A percentile compares a stretch with the other conserved stretches of the same genome.
Conservation (phyloP, 1,140 invertebrate genomes). For the Metopolophium dirhodum region DNA sequence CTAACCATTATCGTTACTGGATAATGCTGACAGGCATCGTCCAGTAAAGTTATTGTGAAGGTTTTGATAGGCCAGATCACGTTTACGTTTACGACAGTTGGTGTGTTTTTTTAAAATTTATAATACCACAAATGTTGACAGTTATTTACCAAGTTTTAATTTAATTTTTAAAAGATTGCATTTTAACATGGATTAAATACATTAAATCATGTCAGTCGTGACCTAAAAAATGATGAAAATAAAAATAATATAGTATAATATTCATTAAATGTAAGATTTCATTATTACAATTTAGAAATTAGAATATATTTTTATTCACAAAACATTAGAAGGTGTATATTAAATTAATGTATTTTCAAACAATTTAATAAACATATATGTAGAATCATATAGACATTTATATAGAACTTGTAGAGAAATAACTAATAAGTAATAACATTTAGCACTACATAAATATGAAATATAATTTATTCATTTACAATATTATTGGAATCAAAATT, state of each 20-base stretch:
- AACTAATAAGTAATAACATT: neutral
- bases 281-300: neutral
- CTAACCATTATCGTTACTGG: neutral
- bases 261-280: neutral
- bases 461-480: neutral
- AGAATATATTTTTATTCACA: neutral
- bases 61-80: neutral
- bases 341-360: neutral
- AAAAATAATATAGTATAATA: neutral
- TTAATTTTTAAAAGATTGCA: constrained; percentile 10
- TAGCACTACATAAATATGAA: neutral
- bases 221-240: neutral
- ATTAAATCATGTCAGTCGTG: neutral
- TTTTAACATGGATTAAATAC: neutral
- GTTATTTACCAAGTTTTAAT: constrained; percentile 21
- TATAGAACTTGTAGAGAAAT: too few relatives aligned
- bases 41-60: constrained; percentile 33
- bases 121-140: constrained; percentile 31
- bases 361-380: neutral
- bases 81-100: constrained; percentile 25
- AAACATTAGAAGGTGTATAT: neutral
- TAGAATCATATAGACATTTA: neutral
- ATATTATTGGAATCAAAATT: neutral
- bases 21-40: constrained; percentile 29
- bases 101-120: constrained; percentile 17